These are phyloP conservation scores for Dermochelys coriacea DNA, from an alignment of 2,797 vertebrate genomes.

Conservation along the genomic window DNA sequence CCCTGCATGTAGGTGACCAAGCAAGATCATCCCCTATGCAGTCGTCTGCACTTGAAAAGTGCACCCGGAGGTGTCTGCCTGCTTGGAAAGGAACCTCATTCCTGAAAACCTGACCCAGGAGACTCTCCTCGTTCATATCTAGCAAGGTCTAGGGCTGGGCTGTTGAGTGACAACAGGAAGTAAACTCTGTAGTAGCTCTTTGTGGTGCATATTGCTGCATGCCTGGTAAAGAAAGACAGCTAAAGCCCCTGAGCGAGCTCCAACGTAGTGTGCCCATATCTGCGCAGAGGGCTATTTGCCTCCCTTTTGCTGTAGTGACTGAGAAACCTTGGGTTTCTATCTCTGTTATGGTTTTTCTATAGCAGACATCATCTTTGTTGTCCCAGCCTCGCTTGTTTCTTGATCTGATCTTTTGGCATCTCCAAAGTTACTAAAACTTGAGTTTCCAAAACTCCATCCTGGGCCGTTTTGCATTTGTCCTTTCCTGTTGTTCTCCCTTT, in stretches of 20 bases:
- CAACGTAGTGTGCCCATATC: background rate
- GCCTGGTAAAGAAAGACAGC: background rate
- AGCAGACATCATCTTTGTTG: background rate
- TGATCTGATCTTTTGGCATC: background rate
- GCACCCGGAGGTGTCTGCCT: background rate
- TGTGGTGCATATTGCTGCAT: too few species aligned
- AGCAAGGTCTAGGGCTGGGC: background rate
- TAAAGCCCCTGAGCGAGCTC: background rate
- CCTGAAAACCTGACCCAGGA: background rate
- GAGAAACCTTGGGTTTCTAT: background rate
- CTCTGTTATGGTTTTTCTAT: background rate
- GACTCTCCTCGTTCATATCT: background rate
- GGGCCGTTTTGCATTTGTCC: background rate
- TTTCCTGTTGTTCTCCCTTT: background rate
- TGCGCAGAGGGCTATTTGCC: background rate
- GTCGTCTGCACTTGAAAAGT: background rate
- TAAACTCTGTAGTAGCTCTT: background rate
- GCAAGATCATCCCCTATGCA: rapidly evolving
- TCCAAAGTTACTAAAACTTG: background rate
- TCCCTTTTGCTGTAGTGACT: background rate
- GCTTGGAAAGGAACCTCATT: background rate
- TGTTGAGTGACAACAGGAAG: background rate
- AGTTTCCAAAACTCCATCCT: background rate
- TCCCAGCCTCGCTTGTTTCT: background rate
- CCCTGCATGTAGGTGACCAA: background rate